Evolutionary conservation across 1,140 invertebrate species (phyloP).

Genomic region (Paraescarpia echinospica): DNA sequence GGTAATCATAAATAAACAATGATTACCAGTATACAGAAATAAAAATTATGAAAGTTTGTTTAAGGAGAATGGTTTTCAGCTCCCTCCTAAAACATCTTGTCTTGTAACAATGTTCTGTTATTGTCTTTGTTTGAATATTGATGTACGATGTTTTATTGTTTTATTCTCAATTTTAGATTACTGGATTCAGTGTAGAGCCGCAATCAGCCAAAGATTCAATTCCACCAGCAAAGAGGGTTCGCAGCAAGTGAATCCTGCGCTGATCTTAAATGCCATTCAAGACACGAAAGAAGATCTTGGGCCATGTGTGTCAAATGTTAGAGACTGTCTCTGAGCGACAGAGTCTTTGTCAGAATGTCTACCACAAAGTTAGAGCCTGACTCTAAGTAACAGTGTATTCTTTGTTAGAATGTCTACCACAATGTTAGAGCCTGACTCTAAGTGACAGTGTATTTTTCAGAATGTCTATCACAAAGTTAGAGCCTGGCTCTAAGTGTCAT

Average conservation of each 20-base stretch:
- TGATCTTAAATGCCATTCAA: too few relatives aligned
- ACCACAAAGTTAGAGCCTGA: neutral
- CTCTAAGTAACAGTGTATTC: neutral
- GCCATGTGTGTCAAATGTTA: neutral
- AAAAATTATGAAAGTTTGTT: too few relatives aligned
- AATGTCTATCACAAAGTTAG: neutral
- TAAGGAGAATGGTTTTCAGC: too few relatives aligned
- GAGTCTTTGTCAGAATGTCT: neutral
- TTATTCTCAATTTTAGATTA: neutral
- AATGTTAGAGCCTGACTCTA: neutral
- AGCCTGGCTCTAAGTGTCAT: neutral
- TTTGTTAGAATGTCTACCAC: neutral
- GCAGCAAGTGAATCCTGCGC: neutral
- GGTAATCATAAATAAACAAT: too few relatives aligned
- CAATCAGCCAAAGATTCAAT: neutral
- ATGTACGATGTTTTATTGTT: neutral
- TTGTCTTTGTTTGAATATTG: neutral
- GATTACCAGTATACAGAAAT: too few relatives aligned
- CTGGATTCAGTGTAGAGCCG: neutral
- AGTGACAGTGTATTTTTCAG: neutral
- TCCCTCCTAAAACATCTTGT: neutral
- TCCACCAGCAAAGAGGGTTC: neutral
- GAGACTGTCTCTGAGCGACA: neutral
- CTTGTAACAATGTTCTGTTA: neutral
- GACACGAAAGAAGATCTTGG: neutral